Conservation (phyloP, 1,140 invertebrate genomes). For the Caenorhabditis briggsae region DNA sequence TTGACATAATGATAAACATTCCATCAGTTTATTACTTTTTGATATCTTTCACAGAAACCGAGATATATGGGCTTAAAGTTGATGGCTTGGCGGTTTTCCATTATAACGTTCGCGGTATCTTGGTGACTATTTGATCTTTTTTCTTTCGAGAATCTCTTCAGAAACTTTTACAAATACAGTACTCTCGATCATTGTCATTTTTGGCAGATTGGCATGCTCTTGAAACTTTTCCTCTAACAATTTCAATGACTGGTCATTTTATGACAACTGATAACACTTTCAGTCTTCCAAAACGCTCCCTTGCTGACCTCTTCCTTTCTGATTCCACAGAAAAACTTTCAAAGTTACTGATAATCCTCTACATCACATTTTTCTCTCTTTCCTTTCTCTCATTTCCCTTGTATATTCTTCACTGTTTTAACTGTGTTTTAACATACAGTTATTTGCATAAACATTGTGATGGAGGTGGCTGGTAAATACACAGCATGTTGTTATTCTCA, state of each 20-base stretch:
- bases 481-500: conserved; percentile 48
- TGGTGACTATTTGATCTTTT: no score
- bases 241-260: not conserved
- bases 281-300: not conserved
- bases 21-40: no score
- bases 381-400: not conserved
- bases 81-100: no score
- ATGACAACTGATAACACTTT: not conserved
- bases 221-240: no score
- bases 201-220: no score
- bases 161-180: no score
- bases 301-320: not conserved
- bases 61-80: no score
- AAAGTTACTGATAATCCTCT: not conserved
- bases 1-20: no score
- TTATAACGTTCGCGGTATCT: no score
- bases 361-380: not conserved
- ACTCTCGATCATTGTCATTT: no score
- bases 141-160: no score
- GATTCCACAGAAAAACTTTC: not conserved
- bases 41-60: no score
- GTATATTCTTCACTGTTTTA: not conserved
- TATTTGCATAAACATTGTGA: conserved; percentile 37
- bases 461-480: conserved; percentile 31
- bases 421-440: conserved; percentile 31